Evolutionary conservation across 2,113 vertebrate species (phyloP).

Genomic region (Alosa alosa): DNA sequence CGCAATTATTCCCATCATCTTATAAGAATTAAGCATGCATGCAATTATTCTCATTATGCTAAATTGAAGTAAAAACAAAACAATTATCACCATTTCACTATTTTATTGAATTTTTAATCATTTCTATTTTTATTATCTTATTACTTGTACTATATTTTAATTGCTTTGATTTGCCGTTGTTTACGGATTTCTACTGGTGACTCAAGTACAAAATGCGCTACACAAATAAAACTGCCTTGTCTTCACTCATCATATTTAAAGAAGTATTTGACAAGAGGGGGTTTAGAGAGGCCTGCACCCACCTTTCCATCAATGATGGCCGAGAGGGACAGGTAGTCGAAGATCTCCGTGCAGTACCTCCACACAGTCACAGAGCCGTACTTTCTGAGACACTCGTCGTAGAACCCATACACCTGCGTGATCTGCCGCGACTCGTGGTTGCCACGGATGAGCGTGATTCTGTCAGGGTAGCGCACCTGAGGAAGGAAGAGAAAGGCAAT

Average conservation of each 20-base stretch:
- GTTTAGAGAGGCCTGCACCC: constrained; percentile 21
- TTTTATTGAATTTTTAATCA: neutral
- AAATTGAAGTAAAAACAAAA: neutral
- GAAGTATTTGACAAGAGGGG: no score
- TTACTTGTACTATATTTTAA: no score
- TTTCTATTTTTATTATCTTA: neutral
- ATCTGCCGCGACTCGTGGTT: constrained; percentile 95
- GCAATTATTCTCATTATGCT: neutral
- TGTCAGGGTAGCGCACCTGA: constrained; percentile 92
- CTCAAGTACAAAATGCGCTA: no score
- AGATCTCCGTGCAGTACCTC: constrained; percentile 96
- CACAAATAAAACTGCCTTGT: no score
- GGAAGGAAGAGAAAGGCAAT: neutral
- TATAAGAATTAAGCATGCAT: neutral
- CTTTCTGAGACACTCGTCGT: constrained; percentile 92
- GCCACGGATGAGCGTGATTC: constrained; percentile 91
- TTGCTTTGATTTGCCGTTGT: no score
- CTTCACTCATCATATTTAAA: no score
- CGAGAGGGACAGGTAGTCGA: constrained; percentile 93
- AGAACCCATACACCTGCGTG: constrained; percentile 94
- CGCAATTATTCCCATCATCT: neutral
- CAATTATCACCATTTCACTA: neutral
- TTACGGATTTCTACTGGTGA: no score
- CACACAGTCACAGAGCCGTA: constrained; percentile 94
- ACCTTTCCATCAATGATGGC: constrained; percentile 97